These are phyloP conservation scores for Pseudachorutes palmiensis DNA, from an alignment of 1,140 invertebrate genomes.

Conservation along the genomic window DNA sequence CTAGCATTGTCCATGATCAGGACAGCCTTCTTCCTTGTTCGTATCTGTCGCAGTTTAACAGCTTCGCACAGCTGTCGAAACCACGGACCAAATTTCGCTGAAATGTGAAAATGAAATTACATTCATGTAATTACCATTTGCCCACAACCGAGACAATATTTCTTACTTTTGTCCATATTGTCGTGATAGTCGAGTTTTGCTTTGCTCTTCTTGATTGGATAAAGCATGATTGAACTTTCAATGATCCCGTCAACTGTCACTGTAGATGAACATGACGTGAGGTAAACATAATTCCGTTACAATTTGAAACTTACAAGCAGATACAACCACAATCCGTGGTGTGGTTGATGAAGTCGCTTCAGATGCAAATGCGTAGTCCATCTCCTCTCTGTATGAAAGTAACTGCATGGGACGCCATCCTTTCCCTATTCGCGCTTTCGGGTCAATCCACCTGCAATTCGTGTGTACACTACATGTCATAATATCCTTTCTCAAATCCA, in stretches of 20 bases:
- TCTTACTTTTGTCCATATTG: not conserved
- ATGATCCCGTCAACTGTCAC: not conserved
- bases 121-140: not conserved
- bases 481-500: not conserved
- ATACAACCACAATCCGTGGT: not conserved
- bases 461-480: not conserved
- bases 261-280: not conserved
- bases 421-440: not conserved
- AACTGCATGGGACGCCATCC: not conserved
- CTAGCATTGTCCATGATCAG: not conserved
- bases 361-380: not conserved
- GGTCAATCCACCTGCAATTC: not conserved
- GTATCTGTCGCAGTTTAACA: not conserved
- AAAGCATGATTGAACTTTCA: not conserved
- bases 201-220: not conserved
- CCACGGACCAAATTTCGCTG: not conserved
- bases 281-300: not conserved
- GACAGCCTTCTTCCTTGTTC: not conserved
- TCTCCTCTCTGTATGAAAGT: not conserved
- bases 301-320: not conserved
- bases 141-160: not conserved
- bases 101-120: no score
- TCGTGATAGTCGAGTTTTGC: not conserved
- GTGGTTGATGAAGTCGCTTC: not conserved
- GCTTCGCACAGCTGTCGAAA: not conserved